These are phyloP conservation scores for Amorpha juglandis DNA, from an alignment of 2,888 invertebrate species.

Conservation along the genomic window DNA sequence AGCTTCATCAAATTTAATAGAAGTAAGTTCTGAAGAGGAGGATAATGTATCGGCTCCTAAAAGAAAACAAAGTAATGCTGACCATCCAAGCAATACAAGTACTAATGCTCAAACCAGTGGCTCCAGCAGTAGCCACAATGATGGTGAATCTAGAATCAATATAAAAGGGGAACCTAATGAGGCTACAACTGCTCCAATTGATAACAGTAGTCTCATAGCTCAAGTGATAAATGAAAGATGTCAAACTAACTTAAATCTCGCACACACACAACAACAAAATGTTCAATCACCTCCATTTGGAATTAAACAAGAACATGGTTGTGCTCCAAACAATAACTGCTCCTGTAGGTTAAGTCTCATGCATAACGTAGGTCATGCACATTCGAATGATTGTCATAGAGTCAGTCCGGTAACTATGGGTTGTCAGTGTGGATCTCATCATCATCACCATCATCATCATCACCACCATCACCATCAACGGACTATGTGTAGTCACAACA, in stretches of 20 bases:
- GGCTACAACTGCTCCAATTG: slow-evolving; percentile 44
- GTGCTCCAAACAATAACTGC: slow-evolving; percentile 3
- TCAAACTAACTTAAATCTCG: slow-evolving; percentile 30
- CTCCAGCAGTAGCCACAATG: slow-evolving; percentile 37
- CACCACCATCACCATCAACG: slow-evolving; percentile 43
- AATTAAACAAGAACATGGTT: slow-evolving; percentile 28
- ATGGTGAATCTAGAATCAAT: slow-evolving; percentile 44
- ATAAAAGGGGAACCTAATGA: slow-evolving; percentile 65
- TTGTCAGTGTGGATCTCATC: slow-evolving; percentile 51
- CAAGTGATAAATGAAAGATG: slow-evolving; percentile 35
- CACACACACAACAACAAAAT: slow-evolving; percentile 19
- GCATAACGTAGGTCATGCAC: slow-evolving; percentile 37
- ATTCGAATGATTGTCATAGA: slow-evolving; percentile 44
- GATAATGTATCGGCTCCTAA: slow-evolving; percentile 63
- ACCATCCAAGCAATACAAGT: slow-evolving; percentile 33
- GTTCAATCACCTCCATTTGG: slow-evolving; percentile 24
- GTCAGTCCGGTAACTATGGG: slow-evolving; percentile 48
- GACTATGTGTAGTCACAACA: slow-evolving; percentile 43
- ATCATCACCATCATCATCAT: slow-evolving; percentile 43
- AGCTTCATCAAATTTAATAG: slow-evolving; percentile 64
- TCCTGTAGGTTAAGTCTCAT: slow-evolving; percentile 20
- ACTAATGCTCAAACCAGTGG: slow-evolving; percentile 35
- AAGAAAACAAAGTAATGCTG: slow-evolving; percentile 57
- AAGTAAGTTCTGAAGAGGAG: slow-evolving; percentile 81
- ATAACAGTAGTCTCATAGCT: slow-evolving; percentile 36